A percentile compares a stretch with the other conserved stretches of the same genome.
These are phyloP conservation scores for Patella ulyssiponensis DNA, from an alignment of 2,888 invertebrate species.

Conservation along the genomic window DNA sequence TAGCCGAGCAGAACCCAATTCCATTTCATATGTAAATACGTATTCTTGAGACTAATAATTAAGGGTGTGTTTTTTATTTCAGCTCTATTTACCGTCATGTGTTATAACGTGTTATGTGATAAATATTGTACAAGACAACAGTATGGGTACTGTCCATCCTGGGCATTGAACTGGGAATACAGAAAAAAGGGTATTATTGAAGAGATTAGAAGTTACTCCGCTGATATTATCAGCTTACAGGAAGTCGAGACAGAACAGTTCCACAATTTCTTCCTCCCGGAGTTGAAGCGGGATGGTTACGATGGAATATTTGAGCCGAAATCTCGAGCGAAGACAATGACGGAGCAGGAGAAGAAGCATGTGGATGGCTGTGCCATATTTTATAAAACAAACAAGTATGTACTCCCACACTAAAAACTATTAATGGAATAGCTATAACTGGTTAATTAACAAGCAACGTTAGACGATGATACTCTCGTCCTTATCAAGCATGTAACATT, in stretches of 20 bases:
- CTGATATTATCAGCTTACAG: conserved; percentile 96
- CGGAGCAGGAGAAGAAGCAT: conserved; percentile 94
- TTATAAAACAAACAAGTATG: conserved; percentile 78
- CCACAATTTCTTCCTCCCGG: conserved; percentile 95
- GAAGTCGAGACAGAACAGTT: conserved; percentile 99
- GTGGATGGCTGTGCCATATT: conserved; percentile 99
- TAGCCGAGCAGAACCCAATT: too few species aligned
- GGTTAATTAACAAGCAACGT: too few species aligned
- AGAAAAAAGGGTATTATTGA: conserved; percentile 96
- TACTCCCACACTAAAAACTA: neutral
- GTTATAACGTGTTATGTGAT: conserved; percentile 99
- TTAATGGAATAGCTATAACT: too few species aligned
- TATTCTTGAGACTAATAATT: too few species aligned
- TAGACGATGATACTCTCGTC: too few species aligned
- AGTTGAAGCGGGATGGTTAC: conserved; percentile 88
- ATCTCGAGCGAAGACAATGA: conserved; percentile 98
- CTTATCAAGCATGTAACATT: too few species aligned
- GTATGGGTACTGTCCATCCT: conserved; percentile 99
- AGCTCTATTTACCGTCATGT: conserved; percentile 98
- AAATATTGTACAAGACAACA: conserved; percentile 98
- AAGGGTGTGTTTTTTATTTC: conserved; percentile 41
- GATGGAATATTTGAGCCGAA: conserved; percentile 97
- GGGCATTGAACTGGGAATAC: conserved; percentile 99
- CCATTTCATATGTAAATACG: too few species aligned
- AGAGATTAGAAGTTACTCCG: conserved; percentile 95